These are phyloP conservation scores for Xyrichtys novacula DNA, from an alignment of 2,797 vertebrate species.

Conservation along the genomic window DNA sequence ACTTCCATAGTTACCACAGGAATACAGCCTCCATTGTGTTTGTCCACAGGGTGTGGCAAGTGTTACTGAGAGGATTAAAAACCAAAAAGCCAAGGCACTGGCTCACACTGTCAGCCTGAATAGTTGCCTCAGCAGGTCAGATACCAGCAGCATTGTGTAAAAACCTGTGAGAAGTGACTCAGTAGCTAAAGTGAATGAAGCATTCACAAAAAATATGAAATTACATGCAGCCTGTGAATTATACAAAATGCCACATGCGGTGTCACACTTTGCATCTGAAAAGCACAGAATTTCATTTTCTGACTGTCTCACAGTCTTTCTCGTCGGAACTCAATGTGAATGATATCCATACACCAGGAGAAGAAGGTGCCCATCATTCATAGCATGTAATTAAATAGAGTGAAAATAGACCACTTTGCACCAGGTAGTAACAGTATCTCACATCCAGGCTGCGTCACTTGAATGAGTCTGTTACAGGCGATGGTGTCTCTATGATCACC, in stretches of 20 bases:
- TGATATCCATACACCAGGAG: slow-evolving; percentile 23
- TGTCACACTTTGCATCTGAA: slow-evolving; percentile 41
- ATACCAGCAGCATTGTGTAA: slow-evolving; percentile 16
- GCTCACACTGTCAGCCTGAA: slow-evolving; percentile 15
- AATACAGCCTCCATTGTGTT: neutral
- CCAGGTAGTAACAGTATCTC: slow-evolving; percentile 14
- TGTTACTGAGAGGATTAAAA: slow-evolving; percentile 21
- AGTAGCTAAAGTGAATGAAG: slow-evolving; percentile 18
- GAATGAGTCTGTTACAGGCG: too few relatives aligned
- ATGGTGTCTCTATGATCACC: too few relatives aligned
- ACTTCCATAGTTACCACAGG: neutral
- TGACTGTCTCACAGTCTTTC: slow-evolving; percentile 4
- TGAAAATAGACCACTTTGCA: slow-evolving; percentile 15
- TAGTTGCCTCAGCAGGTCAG: slow-evolving; percentile 24
- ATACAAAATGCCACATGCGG: slow-evolving; percentile 35
- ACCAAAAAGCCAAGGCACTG: neutral
- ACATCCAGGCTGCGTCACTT: slow-evolving; percentile 2
- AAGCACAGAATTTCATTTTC: slow-evolving; percentile 34
- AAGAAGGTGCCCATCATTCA: neutral
- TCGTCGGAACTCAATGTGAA: slow-evolving; percentile 10
- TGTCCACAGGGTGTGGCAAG: slow-evolving; percentile 10
- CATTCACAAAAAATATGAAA: slow-evolving; percentile 24
- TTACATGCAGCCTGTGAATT: slow-evolving; percentile 33
- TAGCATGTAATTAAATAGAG: slow-evolving; percentile 27
- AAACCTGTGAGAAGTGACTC: slow-evolving; percentile 21